These are phyloP conservation scores for Vipera ursinii DNA, from an alignment of 2,797 vertebrate species.

Conservation along the genomic window DNA sequence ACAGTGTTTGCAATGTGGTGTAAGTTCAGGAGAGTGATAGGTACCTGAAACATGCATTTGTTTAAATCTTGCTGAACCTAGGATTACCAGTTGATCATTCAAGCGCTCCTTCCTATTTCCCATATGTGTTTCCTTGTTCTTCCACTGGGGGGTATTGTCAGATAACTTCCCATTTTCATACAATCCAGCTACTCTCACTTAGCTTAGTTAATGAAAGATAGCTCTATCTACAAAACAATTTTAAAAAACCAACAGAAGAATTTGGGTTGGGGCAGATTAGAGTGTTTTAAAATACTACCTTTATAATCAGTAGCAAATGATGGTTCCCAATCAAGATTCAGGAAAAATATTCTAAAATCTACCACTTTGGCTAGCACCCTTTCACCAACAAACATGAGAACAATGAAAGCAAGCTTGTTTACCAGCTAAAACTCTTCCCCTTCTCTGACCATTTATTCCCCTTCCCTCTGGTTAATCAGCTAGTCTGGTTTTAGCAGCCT, in stretches of 20 bases:
- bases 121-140: neutral
- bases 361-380: too few relatives aligned
- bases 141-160: neutral
- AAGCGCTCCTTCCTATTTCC: neutral
- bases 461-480: neutral
- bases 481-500: neutral
- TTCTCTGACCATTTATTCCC: neutral
- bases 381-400: neutral
- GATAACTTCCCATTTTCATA: neutral
- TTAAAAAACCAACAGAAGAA: neutral
- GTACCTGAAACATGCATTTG: neutral
- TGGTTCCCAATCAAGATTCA: too few relatives aligned
- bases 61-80: neutral
- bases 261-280: neutral
- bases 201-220: neutral
- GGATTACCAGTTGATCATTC: neutral
- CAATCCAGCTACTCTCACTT: neutral
- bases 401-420: neutral
- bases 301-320: too few relatives aligned
- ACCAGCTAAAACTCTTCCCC: neutral
- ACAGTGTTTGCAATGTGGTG: neutral
- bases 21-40: neutral
- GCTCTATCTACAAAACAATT: neutral
- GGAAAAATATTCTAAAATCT: too few relatives aligned
- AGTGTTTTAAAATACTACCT: neutral